Evolutionary conservation across 2,797 vertebrate genomes (phyloP), one percentile per base, ranked within the genome.

Genomic region (Discoglossus pictus): DNA sequence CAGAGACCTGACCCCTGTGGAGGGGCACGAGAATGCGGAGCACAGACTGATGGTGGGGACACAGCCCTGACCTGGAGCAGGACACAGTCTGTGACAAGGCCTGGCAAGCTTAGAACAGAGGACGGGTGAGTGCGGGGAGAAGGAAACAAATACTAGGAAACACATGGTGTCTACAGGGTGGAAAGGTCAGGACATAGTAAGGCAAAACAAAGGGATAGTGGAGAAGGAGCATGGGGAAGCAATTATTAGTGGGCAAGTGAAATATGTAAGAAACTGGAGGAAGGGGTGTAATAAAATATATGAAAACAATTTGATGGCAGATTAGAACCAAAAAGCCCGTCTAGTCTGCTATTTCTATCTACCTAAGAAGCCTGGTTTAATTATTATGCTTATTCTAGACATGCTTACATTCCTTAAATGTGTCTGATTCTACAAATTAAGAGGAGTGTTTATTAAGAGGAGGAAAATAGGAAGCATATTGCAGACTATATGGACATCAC

Each of bases 1-100:
- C 91, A 88, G 83, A 85, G 82, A 80, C 82, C 84, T 88, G 88
- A 84, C 83, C 86, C 84, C 84, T 77, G 84, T 15, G 67, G 83
- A 89, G 86, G 85, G 86, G 82, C 85, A 78, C 73, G 61, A 79
- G 80, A 74, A 60, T 52, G 78, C 80, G 78, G 70, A 83, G 75
- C 61, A 65, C 87, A 88, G 90, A 88, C 81, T 83, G 90, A 91
- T 82, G 82, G 79, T 86, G 83, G 83, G 40, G 82, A 80, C 83
- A 80, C 74, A 11, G 46, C 18, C 53, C 68, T 65, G 68, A 71
- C 68, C 60, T 64, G 52, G 31, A 53, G 42, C 35, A 55, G 78
- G 73, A 68, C 78, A 76, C 16, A 5, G 42, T 1, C 21, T 11
- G 50, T 27, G 31, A 55, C 50, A 62, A 40, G 23, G 4, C 27